phyloP scores from a whole-genome alignment of 2,888 invertebrate genomes.

The Cephonodes hylas region DNA sequence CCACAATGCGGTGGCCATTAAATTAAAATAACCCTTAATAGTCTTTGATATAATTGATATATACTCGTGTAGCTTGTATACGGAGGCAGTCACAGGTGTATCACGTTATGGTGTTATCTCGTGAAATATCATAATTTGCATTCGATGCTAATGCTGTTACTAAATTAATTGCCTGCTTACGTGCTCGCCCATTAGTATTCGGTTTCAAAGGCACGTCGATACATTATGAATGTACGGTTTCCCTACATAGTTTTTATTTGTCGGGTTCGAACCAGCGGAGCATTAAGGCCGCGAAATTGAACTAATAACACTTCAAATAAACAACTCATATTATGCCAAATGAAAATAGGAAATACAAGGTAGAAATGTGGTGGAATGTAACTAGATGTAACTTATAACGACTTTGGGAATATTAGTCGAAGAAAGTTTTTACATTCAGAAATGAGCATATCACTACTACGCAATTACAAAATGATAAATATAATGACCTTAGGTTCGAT shows the following conservation, averaged over 20 bases:
- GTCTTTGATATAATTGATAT: constrained; percentile 52
- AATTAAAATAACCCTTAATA: constrained; percentile 64
- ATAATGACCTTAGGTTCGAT: too few species aligned
- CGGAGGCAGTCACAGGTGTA: constrained; percentile 19
- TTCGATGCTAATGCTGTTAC: constrained; percentile 23
- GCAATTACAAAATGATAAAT: too few species aligned
- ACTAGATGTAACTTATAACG: too few species aligned
- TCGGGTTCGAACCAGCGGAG: constrained; percentile 26
- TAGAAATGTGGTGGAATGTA: too few species aligned
- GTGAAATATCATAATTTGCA: constrained; percentile 38
- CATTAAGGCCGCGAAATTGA: not conserved
- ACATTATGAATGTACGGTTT: constrained; percentile 24
- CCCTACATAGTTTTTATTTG: constrained; percentile 23
- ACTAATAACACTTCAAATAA: not conserved
- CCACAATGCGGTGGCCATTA: constrained; percentile 62
- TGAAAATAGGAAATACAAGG: not conserved
- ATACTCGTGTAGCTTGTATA: constrained; percentile 42
- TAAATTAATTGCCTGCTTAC: constrained; percentile 31
- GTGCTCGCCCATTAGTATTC: constrained; percentile 33
- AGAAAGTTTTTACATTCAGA: too few species aligned
- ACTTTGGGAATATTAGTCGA: too few species aligned
- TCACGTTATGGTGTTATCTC: constrained; percentile 15
- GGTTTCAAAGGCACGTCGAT: constrained; percentile 31
- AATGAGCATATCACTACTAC: too few species aligned
- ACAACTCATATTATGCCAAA: not conserved